Conservation (phyloP, 2,888 invertebrate genomes). For the Dione vanillae region DNA sequence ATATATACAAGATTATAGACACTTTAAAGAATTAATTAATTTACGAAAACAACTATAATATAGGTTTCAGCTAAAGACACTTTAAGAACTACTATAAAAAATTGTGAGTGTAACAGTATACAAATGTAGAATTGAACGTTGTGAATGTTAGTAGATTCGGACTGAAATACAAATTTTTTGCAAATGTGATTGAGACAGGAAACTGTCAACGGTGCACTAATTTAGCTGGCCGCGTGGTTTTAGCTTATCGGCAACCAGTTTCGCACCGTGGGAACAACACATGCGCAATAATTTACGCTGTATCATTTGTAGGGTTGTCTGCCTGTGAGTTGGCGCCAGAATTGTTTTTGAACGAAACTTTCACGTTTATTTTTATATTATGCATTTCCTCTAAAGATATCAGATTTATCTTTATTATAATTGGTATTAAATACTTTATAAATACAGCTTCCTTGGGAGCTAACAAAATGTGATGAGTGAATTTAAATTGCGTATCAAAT, state of each 20-base stretch:
- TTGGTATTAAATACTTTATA: too few species aligned
- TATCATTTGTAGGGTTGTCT: conserved; percentile 73
- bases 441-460: too few species aligned
- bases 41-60: too few species aligned
- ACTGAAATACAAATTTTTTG: conserved; percentile 46
- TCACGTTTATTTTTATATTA: conserved; percentile 48
- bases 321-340: conserved; percentile 46
- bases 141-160: conserved; percentile 29
- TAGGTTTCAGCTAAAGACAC: too few species aligned
- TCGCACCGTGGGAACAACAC: conserved; percentile 81
- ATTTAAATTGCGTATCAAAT: too few species aligned
- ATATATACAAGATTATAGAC: too few species aligned
- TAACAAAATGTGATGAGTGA: too few species aligned
- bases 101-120: neutral
- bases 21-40: too few species aligned
- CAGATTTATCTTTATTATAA: conserved; percentile 36
- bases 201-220: conserved; percentile 79
- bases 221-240: conserved; percentile 74
- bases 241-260: conserved; percentile 81
- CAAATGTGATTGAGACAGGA: conserved; percentile 67
- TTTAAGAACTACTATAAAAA: too few species aligned
- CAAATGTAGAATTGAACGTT: neutral
- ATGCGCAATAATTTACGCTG: conserved; percentile 74
- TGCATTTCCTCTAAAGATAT: conserved; percentile 37
- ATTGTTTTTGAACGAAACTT: conserved; percentile 49